Conservation (phyloP, 2,113 vertebrate species). For the Centropristis striata region DNA sequence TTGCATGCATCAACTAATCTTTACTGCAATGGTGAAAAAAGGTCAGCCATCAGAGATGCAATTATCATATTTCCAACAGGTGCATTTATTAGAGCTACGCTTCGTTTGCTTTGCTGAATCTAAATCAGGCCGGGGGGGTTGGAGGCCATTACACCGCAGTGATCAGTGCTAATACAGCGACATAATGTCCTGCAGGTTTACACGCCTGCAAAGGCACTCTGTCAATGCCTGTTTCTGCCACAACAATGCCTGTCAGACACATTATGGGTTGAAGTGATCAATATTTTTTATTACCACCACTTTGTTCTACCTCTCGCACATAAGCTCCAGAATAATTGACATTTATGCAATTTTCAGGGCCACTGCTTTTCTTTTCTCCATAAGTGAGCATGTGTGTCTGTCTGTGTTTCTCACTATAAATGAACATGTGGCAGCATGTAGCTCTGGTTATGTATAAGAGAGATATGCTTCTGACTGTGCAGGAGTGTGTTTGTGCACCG, state of each 20-base stretch:
- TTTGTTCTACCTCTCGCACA: constrained; percentile 76
- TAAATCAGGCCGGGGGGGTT: constrained; percentile 63
- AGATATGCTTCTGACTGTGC: constrained; percentile 17
- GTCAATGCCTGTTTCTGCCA: constrained; percentile 78
- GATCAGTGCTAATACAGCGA: constrained; percentile 77
- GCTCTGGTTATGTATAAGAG: constrained; percentile 14
- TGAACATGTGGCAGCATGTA: constrained; percentile 23
- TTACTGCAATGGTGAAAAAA: constrained; percentile 64
- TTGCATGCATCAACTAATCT: constrained; percentile 62
- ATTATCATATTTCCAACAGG: constrained; percentile 80
- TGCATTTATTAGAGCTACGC: constrained; percentile 71
- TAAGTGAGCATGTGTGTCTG: constrained; percentile 15
- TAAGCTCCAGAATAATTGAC: constrained; percentile 75
- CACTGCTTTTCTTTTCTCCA: constrained; percentile 61
- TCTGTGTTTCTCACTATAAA: constrained; percentile 21
- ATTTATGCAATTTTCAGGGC: constrained; percentile 74
- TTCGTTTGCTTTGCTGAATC: constrained; percentile 80
- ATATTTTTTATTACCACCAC: constrained; percentile 83
- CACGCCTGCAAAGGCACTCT: constrained; percentile 72
- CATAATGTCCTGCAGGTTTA: constrained; percentile 83
- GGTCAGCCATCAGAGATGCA: constrained; percentile 70
- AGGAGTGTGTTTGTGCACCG: not conserved
- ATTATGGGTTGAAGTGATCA: constrained; percentile 79
- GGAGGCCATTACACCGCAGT: constrained; percentile 65
- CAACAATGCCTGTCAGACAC: constrained; percentile 75